phyloP scores from a whole-genome alignment of 2,113 vertebrate genomes.

The Rousettus leschenaultii region DNA sequence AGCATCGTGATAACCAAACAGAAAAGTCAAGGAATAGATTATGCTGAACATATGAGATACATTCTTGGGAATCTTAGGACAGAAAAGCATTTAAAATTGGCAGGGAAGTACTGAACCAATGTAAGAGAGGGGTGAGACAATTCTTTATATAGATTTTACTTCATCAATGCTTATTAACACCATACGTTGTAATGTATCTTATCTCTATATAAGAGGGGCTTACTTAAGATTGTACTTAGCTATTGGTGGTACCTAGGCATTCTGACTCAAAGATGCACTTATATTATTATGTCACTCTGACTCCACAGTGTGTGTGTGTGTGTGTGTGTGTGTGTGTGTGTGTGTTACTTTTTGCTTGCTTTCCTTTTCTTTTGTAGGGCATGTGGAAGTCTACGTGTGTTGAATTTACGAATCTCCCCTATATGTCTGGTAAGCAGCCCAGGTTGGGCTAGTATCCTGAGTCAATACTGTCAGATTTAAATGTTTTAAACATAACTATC shows the following conservation, averaged over 20 bases:
- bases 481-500: not conserved
- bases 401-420: not conserved
- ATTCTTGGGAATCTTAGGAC: not conserved
- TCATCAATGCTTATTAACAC: not conserved
- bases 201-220: not conserved
- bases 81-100: not conserved
- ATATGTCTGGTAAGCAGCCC: not conserved
- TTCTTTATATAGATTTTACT: not conserved
- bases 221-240: not conserved
- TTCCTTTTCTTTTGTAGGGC: slow-evolving; percentile 5
- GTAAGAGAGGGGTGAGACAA: not conserved
- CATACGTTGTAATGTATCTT: not conserved
- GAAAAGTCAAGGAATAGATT: not conserved
- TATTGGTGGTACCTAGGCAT: not conserved
- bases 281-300: not conserved
- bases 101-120: not conserved
- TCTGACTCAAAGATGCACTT: not conserved
- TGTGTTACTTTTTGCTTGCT: not conserved
- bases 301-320: not conserved
- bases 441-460: not conserved
- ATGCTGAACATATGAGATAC: not conserved
- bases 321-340: not conserved
- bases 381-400: not conserved
- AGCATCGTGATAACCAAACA: not conserved
- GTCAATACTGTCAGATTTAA: not conserved